Evolutionary conservation across 2,113 vertebrate genomes (phyloP).

Genomic region (Salvator merianae): DNA sequence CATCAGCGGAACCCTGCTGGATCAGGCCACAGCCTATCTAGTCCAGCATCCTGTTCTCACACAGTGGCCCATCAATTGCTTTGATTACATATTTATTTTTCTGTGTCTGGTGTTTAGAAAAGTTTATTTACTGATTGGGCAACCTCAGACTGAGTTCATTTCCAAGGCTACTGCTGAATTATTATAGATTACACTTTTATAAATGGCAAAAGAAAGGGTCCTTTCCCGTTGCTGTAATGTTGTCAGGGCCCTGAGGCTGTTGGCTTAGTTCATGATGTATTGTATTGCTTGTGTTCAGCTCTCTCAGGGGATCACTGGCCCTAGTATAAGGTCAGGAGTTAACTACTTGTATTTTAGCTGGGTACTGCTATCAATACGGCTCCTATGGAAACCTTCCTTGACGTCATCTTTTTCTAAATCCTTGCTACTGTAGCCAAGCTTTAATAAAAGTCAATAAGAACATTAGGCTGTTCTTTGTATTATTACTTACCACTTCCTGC

Average conservation of each 20-base stretch:
- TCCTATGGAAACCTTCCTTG: slow-evolving; percentile 83
- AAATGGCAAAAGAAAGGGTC: slow-evolving; percentile 57
- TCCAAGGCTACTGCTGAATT: slow-evolving; percentile 56
- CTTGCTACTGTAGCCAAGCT: slow-evolving; percentile 74
- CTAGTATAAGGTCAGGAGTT: slow-evolving; percentile 82
- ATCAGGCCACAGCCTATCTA: too few relatives aligned
- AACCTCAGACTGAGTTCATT: slow-evolving; percentile 67
- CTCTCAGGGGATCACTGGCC: slow-evolving; percentile 73
- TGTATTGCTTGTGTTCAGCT: slow-evolving; percentile 68
- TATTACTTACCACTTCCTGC: slow-evolving; percentile 86
- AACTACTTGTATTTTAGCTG: slow-evolving; percentile 83
- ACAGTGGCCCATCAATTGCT: too few relatives aligned
- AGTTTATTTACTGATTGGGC: slow-evolving; percentile 64
- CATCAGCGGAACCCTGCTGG: too few relatives aligned
- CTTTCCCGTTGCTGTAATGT: slow-evolving; percentile 52
- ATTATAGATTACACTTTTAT: slow-evolving; percentile 62
- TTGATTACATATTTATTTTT: slow-evolving; percentile 27
- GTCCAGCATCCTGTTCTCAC: too few relatives aligned
- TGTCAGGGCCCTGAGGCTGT: slow-evolving; percentile 67
- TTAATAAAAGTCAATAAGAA: slow-evolving; percentile 89
- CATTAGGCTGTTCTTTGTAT: slow-evolving; percentile 87
- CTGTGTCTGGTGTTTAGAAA: slow-evolving; percentile 21
- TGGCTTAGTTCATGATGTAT: slow-evolving; percentile 76
- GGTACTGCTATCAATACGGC: slow-evolving; percentile 79
- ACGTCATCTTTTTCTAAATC: slow-evolving; percentile 80